A percentile compares a stretch with the other conserved stretches of the same genome.
phyloP scores from a whole-genome alignment of 2,113 vertebrate species.

The Promerops cafer region DNA sequence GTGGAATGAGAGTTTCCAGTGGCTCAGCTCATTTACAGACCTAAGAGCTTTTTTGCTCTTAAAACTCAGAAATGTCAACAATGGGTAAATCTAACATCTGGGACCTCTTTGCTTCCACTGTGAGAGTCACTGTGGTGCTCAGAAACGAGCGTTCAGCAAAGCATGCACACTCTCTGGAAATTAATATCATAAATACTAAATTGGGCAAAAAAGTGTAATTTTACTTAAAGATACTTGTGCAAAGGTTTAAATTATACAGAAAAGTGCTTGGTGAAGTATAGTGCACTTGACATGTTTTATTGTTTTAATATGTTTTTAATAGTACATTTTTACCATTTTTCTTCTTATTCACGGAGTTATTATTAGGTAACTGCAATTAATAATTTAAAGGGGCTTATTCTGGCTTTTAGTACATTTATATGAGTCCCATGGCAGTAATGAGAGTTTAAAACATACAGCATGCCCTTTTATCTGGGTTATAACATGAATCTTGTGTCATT shows the following conservation, averaged over 20 bases:
- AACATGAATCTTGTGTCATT: background rate
- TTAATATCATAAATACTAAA: slow-evolving; percentile 60
- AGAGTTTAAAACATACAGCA: slow-evolving; percentile 2
- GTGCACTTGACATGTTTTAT: slow-evolving; percentile 38
- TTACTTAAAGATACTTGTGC: slow-evolving; percentile 48
- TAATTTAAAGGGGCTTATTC: slow-evolving; percentile 48
- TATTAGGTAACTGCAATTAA: slow-evolving; percentile 58
- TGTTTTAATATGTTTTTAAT: slow-evolving; percentile 65
- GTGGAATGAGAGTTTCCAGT: background rate
- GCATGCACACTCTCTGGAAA: background rate
- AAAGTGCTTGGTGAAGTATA: slow-evolving; percentile 16
- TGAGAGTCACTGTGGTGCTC: slow-evolving; percentile 11
- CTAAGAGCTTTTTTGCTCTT: background rate
- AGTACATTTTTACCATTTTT: slow-evolving; percentile 23
- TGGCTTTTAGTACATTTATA: slow-evolving; percentile 35
- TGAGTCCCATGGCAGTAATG: background rate
- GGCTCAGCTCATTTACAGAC: background rate
- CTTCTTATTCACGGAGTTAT: slow-evolving; percentile 47
- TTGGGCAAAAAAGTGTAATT: background rate
- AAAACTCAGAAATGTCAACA: slow-evolving; percentile 28
- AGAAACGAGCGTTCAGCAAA: slow-evolving; percentile 4
- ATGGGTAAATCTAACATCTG: slow-evolving; percentile 3
- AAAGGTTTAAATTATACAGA: slow-evolving; percentile 37
- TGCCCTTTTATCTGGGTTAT: background rate
- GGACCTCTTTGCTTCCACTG: slow-evolving; percentile 8